Conservation (phyloP, 2,888 invertebrate species). For the Nomada ruficornis region DNA sequence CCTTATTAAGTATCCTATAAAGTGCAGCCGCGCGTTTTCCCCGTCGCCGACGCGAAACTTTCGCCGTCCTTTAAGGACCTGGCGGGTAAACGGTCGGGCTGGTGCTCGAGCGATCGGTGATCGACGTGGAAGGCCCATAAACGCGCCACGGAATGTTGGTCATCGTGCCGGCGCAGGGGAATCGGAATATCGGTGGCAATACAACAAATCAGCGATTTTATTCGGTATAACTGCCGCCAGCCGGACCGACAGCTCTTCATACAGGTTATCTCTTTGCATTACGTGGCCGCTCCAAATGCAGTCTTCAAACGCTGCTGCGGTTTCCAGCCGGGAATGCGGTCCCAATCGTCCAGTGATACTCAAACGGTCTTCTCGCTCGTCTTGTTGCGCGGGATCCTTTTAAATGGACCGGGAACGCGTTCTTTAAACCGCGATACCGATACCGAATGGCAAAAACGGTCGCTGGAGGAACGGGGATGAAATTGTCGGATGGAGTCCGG, state of each 20-base stretch:
- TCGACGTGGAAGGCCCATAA: conserved; percentile 69
- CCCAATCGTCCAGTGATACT: conserved; percentile 79
- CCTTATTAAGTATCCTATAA: conserved; percentile 69
- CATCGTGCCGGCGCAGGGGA: conserved; percentile 65
- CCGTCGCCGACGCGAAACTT: conserved; percentile 50
- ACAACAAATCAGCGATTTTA: conserved; percentile 81
- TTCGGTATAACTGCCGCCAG: conserved; percentile 76
- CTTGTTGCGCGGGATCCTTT: neutral
- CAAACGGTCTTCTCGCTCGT: conserved; percentile 66
- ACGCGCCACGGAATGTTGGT: conserved; percentile 70
- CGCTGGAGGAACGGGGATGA: neutral
- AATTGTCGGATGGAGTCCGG: neutral
- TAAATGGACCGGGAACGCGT: neutral
- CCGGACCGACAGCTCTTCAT: conserved; percentile 80
- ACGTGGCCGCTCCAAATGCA: conserved; percentile 81
- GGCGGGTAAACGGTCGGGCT: conserved; percentile 1
- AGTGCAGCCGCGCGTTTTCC: conserved; percentile 60
- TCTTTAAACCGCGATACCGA: neutral
- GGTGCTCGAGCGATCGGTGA: conserved; percentile 61
- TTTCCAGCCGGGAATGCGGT: conserved; percentile 76
- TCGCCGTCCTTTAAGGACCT: conserved; percentile 50
- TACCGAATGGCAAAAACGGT: neutral
- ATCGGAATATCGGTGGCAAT: conserved; percentile 73
- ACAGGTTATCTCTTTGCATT: conserved; percentile 80
- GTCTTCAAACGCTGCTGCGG: conserved; percentile 77